Percentiles rank a stretch among this genome's conserved stretches.
Evolutionary conservation across 23 tunicate species (phyloP).

Genomic region (Oikopleura dioica): DNA sequence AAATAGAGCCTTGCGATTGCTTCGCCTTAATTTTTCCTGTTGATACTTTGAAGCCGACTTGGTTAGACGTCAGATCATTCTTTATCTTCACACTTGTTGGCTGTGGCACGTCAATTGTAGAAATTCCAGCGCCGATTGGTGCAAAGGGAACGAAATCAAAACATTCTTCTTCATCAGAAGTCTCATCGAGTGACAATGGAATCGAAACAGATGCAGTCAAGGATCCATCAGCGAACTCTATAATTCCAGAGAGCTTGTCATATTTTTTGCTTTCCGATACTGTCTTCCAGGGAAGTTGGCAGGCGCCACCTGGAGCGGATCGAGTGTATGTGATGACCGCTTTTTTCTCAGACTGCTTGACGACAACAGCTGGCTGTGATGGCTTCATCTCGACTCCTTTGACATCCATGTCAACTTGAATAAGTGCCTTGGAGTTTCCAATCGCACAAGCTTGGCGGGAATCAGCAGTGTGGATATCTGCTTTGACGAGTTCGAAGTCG

Average conservation of each 20-base stretch:
- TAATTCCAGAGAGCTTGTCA: neutral
- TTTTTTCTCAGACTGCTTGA: slow-evolving; percentile 44
- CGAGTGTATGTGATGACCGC: slow-evolving; percentile 26
- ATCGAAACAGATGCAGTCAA: neutral
- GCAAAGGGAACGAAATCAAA: neutral
- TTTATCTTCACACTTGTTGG: neutral
- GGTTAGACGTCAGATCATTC: slow-evolving; percentile 2
- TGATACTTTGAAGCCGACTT: neutral
- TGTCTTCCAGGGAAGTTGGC: slow-evolving; percentile 6
- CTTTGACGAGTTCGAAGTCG: slow-evolving; percentile 1
- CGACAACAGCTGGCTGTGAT: neutral
- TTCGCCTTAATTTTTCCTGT: neutral
- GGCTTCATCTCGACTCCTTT: neutral
- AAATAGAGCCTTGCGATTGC: slow-evolving; percentile 1
- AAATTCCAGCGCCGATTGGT: neutral
- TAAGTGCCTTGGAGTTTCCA: neutral
- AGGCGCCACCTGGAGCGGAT: neutral
- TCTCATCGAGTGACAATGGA: neutral
- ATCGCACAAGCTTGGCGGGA: neutral
- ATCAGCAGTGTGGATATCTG: slow-evolving; percentile 7
- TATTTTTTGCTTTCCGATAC: neutral
- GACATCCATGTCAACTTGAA: neutral
- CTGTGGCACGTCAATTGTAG: neutral
- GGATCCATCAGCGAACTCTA: neutral
- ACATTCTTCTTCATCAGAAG: neutral